Percentiles rank a stretch among this genome's conserved stretches.
phyloP scores from a whole-genome alignment of 2,888 invertebrate genomes.

The Agrochola litura region DNA sequence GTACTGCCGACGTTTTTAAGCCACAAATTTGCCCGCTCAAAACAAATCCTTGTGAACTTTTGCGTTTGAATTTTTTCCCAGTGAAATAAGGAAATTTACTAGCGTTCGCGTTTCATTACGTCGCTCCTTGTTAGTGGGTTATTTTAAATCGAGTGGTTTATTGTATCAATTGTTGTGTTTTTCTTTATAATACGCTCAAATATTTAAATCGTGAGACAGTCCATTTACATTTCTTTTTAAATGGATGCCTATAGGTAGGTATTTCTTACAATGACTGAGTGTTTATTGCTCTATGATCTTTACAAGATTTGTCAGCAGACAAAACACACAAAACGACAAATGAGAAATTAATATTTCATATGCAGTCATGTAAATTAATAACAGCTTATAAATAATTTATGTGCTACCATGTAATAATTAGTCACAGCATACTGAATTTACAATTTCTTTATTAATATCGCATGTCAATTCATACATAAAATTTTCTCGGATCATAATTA shows the following conservation, averaged over 20 bases:
- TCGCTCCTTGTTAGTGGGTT: conserved; percentile 56
- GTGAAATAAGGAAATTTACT: conserved; percentile 65
- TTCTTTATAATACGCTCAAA: not conserved
- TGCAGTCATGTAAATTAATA: conserved; percentile 46
- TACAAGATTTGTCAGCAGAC: conserved; percentile 19
- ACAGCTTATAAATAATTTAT: conserved; percentile 38
- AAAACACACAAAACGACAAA: conserved; percentile 31
- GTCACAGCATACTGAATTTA: conserved; percentile 36
- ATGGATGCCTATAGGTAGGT: not conserved
- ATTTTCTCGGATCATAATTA: conserved; percentile 15
- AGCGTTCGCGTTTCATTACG: conserved; percentile 57
- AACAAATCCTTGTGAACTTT: conserved; percentile 81
- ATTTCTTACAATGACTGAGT: not conserved
- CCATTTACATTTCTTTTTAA: conserved; percentile 4
- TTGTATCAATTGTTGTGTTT: conserved; percentile 51
- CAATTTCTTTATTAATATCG: conserved; percentile 29
- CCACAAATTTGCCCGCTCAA: conserved; percentile 78
- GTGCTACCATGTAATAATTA: conserved; percentile 46
- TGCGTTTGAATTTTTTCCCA: conserved; percentile 65
- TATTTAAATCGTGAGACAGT: not conserved
- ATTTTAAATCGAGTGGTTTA: conserved; percentile 43
- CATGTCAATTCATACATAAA: conserved; percentile 7
- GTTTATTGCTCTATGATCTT: conserved; percentile 1
- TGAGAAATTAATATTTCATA: conserved; percentile 34
- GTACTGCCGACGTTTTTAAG: conserved; percentile 76